Evolutionary conservation across 2,113 vertebrate genomes (phyloP).

Genomic region (Pterocles burchelli): DNA sequence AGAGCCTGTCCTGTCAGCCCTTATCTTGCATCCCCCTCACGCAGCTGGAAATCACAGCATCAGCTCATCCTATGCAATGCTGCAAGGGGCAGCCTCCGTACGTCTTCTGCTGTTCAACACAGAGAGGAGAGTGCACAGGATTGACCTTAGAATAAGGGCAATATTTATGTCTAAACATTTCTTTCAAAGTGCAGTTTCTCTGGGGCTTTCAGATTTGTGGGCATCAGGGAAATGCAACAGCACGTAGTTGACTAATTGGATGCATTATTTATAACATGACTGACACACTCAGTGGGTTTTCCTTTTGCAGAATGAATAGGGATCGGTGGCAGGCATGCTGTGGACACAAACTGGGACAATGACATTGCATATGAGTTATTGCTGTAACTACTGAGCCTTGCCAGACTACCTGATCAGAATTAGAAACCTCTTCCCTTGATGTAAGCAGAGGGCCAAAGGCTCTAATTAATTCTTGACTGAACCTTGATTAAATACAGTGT

Average conservation of each 20-base stretch:
- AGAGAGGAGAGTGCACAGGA: neutral
- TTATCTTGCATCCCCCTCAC: neutral
- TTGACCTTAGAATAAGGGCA: neutral
- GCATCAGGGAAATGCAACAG: constrained; percentile 20
- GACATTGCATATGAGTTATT: constrained; percentile 6
- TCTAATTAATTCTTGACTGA: neutral
- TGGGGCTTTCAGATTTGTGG: neutral
- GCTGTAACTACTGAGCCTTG: neutral
- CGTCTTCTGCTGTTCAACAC: neutral
- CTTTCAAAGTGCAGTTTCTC: neutral
- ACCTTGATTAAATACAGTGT: neutral
- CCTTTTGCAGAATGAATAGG: neutral
- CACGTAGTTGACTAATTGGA: constrained; percentile 8
- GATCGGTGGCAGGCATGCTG: neutral
- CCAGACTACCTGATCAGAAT: neutral
- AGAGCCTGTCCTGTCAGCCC: neutral
- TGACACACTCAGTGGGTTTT: constrained; percentile 7
- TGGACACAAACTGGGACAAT: neutral
- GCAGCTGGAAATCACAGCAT: neutral
- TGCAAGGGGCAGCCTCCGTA: neutral
- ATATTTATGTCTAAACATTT: neutral
- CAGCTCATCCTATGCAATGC: neutral
- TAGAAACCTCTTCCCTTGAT: neutral
- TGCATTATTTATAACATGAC: constrained; percentile 42
- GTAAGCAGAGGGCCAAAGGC: neutral